Percentiles rank a stretch among this genome's conserved stretches.
phyloP scores from a whole-genome alignment of 2,113 vertebrate genomes.

The Sula dactylatra region DNA sequence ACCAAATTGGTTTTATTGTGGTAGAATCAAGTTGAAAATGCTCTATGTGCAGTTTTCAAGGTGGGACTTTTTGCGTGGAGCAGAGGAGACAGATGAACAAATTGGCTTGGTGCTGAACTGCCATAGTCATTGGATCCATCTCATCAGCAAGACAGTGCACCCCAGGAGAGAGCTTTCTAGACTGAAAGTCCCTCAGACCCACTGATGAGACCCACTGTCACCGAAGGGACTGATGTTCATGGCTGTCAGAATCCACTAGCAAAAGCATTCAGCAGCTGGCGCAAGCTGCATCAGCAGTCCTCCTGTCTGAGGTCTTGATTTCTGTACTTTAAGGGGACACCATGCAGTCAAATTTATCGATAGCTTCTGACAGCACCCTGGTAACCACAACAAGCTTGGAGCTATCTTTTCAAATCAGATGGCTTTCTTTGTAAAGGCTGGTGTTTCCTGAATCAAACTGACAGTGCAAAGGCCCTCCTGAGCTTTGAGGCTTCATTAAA shows the following conservation, averaged over 20 bases:
- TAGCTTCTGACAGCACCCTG: not conserved
- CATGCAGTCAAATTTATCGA: not conserved
- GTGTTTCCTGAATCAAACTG: not conserved
- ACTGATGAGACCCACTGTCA: fast-evolving
- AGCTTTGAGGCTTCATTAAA: not conserved
- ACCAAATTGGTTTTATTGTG: not conserved
- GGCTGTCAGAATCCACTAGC: not conserved
- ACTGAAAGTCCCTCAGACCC: not conserved
- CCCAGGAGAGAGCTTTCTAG: not conserved
- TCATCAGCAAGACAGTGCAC: not conserved
- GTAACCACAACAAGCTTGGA: not conserved
- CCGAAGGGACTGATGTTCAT: not conserved
- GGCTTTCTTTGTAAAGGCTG: not conserved
- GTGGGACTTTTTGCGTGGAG: not conserved
- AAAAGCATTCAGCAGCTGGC: not conserved
- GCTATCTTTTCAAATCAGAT: not conserved
- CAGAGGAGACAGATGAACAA: not conserved
- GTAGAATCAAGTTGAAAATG: not conserved
- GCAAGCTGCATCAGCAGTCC: not conserved
- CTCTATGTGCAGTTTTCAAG: not conserved
- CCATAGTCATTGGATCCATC: not conserved
- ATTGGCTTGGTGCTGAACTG: not conserved
- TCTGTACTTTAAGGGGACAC: not conserved
- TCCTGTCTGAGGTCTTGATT: not conserved
- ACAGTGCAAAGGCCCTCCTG: not conserved